Base-by-base conservation (phyloP, 2,113 vertebrate genomes). In the Hippotragus niger region DNA sequence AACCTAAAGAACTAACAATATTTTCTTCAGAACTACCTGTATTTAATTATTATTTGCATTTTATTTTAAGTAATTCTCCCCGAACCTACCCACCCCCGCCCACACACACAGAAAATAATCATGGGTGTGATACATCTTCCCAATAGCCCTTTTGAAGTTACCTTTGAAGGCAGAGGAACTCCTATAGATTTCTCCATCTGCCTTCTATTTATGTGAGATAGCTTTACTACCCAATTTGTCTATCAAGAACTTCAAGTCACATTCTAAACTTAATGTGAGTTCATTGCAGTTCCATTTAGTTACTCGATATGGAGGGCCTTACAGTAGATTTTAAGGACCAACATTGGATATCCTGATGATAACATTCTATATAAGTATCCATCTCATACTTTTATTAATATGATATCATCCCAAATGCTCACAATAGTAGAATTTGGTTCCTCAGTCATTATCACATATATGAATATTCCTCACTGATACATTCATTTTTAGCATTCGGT, bases 21-120 rank as follows among this genome's bases (percentile, higher is more conserved):
- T 95, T 31, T 93, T 96, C 82, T 98, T 96, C 57, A 83, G 53
- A 97, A 83, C 5, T n/a, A 55, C 50, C n/a, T 45, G 52, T 15
- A 33, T 92, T 64, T 64, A 6, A 84, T 91, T 97, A 95, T 93
- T 80, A 96, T 14, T 31, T 92, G 50, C 17, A 40, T 97, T 97
- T 96, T 96, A 85, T 53, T 94, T 13, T 92, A 97, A 96, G 81
- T 27, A 88, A 58, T 90, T 29, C 78, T 95, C 85, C 52, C 80
- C 17, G 3, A 62, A 62, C 1, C 31, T 31, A 15, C 60, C 3
- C 31, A 9, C 8, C 55, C 0, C 7, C 52, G 5, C 27, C 4
- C 25, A 29, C 57, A 60, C 57, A 58, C 25, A 60, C 27, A 62
- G 3, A 81, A 83, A 87, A 74, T 74, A 17, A 88, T 64, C 23